Evolutionary conservation across 2,113 vertebrate genomes (phyloP).

Genomic region (Poeciliopsis occidentalis): DNA sequence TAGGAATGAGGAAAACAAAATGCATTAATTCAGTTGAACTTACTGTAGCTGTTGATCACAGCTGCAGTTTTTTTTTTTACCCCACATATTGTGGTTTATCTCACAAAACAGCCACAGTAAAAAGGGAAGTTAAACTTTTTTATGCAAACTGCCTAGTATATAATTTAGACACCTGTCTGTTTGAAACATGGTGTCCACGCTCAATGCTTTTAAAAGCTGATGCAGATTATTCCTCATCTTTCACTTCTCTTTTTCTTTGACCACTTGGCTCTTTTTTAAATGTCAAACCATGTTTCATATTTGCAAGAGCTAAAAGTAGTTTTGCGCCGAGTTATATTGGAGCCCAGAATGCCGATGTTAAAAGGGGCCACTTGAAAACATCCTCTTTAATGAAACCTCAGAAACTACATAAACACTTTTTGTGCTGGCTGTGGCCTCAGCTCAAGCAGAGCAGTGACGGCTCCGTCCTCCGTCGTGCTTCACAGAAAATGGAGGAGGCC

Average conservation of each 20-base stretch:
- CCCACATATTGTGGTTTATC: background rate
- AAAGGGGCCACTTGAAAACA: background rate
- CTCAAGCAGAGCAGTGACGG: background rate
- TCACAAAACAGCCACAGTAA: background rate
- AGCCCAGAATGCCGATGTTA: background rate
- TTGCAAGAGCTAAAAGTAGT: background rate
- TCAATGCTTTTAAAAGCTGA: background rate
- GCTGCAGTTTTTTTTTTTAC: background rate
- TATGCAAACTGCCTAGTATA: conserved; percentile 43
- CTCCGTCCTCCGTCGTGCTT: conserved; percentile 33
- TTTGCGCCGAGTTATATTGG: background rate
- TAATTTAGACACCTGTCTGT: conserved; percentile 37
- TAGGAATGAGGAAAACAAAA: background rate
- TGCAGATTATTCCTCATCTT: background rate
- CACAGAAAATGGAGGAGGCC: conserved; percentile 90
- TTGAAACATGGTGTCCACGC: rapidly evolving
- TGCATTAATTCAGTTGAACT: background rate
- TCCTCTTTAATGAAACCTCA: background rate
- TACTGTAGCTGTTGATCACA: background rate
- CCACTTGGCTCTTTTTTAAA: conserved; percentile 12
- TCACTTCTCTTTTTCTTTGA: conserved; percentile 57
- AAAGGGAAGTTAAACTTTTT: conserved; percentile 52
- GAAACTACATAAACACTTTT: too few species aligned
- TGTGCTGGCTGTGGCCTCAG: background rate
- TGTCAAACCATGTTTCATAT: background rate